Conservation (phyloP, 2,113 vertebrate genomes). For the Crypturellus undulatus region DNA sequence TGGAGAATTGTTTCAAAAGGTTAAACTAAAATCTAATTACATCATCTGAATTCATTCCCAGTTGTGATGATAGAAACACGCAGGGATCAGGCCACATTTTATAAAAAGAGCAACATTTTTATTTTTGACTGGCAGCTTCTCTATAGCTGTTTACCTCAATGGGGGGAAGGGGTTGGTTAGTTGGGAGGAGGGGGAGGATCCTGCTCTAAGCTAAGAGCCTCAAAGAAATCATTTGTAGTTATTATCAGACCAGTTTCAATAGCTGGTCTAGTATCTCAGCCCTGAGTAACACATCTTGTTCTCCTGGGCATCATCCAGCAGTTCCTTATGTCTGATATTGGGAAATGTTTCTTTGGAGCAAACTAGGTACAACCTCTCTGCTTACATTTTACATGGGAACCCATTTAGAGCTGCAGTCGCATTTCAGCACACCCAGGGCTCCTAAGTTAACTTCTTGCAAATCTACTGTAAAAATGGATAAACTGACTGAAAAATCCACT, state of each 20-base stretch:
- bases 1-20: constrained; percentile 27
- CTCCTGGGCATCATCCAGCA: neutral
- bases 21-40: constrained; percentile 57
- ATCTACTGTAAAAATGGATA: neutral
- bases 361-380: neutral
- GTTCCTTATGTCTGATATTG: rapidly evolving
- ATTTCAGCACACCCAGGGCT: neutral
- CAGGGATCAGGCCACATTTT: constrained; percentile 54
- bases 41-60: constrained; percentile 66
- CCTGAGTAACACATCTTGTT: neutral
- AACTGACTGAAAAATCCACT: neutral
- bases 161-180: neutral
- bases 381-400: neutral
- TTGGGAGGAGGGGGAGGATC: neutral
- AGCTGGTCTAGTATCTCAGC: neutral
- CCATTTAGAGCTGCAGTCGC: neutral
- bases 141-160: constrained; percentile 25
- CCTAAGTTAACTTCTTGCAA: neutral
- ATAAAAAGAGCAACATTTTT: constrained; percentile 61
- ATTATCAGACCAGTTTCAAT: neutral
- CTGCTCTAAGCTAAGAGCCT: neutral
- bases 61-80: constrained; percentile 47
- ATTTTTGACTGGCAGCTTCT: constrained; percentile 67
- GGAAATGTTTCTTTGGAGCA: neutral
- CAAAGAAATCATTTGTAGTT: neutral